Evolutionary conservation across 1,140 invertebrate genomes (phyloP).

Genomic region (Popillia japonica): DNA sequence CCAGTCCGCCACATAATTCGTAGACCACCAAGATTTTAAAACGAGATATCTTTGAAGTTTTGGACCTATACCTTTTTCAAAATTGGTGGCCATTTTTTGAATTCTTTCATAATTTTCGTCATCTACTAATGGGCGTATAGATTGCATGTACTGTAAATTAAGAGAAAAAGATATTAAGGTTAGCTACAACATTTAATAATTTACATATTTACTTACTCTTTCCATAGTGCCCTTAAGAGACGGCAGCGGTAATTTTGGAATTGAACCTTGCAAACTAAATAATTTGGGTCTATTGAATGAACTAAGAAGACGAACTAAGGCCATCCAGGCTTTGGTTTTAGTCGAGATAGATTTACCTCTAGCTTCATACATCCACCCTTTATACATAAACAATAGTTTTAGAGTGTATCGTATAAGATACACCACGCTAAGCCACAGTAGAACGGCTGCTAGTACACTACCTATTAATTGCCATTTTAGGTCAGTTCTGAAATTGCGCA

Average conservation of each 20-base stretch:
- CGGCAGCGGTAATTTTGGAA: constrained; percentile 93
- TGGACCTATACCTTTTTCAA: constrained; percentile 87
- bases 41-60: constrained; percentile 94
- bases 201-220: constrained; percentile 72
- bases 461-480: constrained; percentile 75
- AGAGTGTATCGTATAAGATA: constrained; percentile 84
- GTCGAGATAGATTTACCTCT: constrained; percentile 76
- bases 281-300: constrained; percentile 88
- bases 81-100: constrained; percentile 86
- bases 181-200: constrained; percentile 29
- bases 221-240: constrained; percentile 85
- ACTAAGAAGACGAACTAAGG: constrained; percentile 79
- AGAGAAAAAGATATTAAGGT: constrained; percentile 40
- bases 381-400: constrained; percentile 91
- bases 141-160: constrained; percentile 81
- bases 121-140: constrained; percentile 87
- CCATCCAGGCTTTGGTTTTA: constrained; percentile 85
- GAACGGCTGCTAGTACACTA: constrained; percentile 76
- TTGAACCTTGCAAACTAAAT: constrained; percentile 96
- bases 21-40: constrained; percentile 95
- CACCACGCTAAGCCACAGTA: constrained; percentile 83
- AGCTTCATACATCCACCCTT: constrained; percentile 98
- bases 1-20: constrained; percentile 98
- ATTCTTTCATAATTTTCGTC: constrained; percentile 87
- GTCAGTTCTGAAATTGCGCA: constrained; percentile 66